A percentile compares a stretch with the other conserved stretches of the same genome.
Evolutionary conservation across 37 sponge, comb jelly and placozoan genomes (phyloP).

Genomic region (Hormiphora californensis): DNA sequence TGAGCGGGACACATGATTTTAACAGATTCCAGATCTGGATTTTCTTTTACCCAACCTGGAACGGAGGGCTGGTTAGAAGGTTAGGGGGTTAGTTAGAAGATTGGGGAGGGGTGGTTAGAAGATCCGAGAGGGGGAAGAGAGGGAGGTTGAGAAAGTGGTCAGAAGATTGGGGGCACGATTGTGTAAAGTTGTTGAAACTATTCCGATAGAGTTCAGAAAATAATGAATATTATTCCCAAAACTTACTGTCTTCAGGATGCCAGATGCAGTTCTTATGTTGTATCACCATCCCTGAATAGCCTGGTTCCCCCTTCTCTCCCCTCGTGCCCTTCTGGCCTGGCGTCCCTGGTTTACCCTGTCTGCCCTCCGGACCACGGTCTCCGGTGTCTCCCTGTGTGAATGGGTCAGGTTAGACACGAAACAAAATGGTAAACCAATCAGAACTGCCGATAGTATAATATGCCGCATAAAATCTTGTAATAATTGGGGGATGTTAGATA

Average conservation of each 20-base stretch:
- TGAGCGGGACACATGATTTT: conserved; percentile 51
- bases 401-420: neutral
- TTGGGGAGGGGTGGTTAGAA: too few relatives aligned
- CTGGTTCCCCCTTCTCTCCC: conserved; percentile 52
- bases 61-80: too few relatives aligned
- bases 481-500: neutral
- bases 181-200: too few relatives aligned
- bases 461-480: neutral
- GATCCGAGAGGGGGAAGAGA: too few relatives aligned
- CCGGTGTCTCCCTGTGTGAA: neutral
- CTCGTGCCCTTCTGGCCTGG: conserved; percentile 36
- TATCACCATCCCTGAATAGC: conserved; percentile 43
- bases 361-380: neutral
- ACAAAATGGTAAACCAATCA: neutral
- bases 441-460: neutral
- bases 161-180: too few relatives aligned
- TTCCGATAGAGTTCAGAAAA: too few relatives aligned
- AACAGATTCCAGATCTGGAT: conserved; percentile 37
- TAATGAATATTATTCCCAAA: too few relatives aligned
- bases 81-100: too few relatives aligned
- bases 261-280: conserved; percentile 46
- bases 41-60: conserved; percentile 25
- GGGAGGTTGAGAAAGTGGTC: too few relatives aligned
- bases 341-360: neutral
- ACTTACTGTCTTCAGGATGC: conserved; percentile 14